phyloP scores from a whole-genome alignment of 2,888 invertebrate species.

The Dioctria linearis region DNA sequence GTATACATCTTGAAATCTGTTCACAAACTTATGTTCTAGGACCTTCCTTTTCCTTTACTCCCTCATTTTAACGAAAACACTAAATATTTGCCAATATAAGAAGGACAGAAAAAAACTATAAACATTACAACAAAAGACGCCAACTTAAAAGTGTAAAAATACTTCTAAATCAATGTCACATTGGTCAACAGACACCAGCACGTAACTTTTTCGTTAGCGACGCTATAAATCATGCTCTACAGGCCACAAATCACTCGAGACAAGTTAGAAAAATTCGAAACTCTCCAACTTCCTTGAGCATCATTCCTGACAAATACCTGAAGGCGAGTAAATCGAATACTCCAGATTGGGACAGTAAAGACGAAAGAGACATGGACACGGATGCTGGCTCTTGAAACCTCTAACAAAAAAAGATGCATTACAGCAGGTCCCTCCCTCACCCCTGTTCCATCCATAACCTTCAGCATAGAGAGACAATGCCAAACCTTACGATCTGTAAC shows the following conservation, averaged over 20 bases:
- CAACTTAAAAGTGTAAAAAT: neutral
- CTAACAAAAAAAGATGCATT: conserved; percentile 34
- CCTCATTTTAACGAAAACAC: too few relatives aligned
- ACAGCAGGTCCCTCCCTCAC: conserved; percentile 9
- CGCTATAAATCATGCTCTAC: conserved; percentile 60
- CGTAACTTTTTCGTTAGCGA: conserved; percentile 45
- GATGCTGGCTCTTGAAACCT: conserved; percentile 31
- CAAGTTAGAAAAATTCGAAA: conserved; percentile 58
- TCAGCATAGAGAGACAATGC: conserved; percentile 31
- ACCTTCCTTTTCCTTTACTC: too few relatives aligned
- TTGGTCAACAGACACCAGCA: conserved; percentile 45
- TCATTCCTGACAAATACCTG: conserved; percentile 60
- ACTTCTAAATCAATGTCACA: conserved; percentile 41
- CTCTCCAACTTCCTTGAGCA: conserved; percentile 51
- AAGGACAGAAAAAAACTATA: too few relatives aligned
- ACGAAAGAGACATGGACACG: conserved; percentile 47
- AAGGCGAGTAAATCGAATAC: conserved; percentile 61
- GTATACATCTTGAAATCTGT: too few relatives aligned
- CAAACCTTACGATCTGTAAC: conserved; percentile 51
- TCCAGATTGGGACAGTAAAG: conserved; percentile 57
- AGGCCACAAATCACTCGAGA: conserved; percentile 61
- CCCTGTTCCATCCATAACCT: conserved; percentile 8
- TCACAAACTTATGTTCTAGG: too few relatives aligned
- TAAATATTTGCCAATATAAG: too few relatives aligned
- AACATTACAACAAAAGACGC: too few relatives aligned